phyloP scores from a whole-genome alignment of 1,140 invertebrate species.

The Drosophila asahinai region DNA sequence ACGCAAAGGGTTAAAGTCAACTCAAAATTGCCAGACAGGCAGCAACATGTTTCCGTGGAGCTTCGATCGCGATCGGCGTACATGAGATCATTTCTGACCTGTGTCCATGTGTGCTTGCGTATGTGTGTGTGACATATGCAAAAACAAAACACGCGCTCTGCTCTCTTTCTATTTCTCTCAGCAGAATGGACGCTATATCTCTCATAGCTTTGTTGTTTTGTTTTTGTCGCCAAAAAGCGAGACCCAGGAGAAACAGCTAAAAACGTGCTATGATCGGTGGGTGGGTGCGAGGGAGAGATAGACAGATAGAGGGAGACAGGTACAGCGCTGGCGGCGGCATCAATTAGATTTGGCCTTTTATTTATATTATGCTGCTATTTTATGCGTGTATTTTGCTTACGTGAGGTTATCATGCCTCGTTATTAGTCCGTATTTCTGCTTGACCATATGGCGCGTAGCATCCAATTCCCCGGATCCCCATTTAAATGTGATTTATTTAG shows the following conservation, averaged over 20 bases:
- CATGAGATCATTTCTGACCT: slow-evolving; percentile 76
- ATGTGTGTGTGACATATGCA: slow-evolving; percentile 56
- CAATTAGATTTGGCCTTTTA: slow-evolving; percentile 77
- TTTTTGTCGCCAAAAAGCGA: slow-evolving; percentile 46
- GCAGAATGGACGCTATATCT: neutral
- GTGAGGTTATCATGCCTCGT: slow-evolving; percentile 60
- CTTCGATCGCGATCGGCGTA: slow-evolving; percentile 49
- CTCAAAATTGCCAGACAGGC: slow-evolving; percentile 37
- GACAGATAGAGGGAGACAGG: neutral
- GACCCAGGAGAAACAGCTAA: slow-evolving; percentile 46
- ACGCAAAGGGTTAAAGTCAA: slow-evolving; percentile 23
- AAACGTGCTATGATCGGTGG: slow-evolving; percentile 66
- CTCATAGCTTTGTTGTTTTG: slow-evolving; percentile 18
- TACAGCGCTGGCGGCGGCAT: slow-evolving; percentile 44
- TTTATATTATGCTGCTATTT: slow-evolving; percentile 72
- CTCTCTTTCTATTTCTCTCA: slow-evolving; percentile 24
- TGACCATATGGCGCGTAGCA: slow-evolving; percentile 64
- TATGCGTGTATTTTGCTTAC: slow-evolving; percentile 59
- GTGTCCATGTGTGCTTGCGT: slow-evolving; percentile 1
- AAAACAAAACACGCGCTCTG: slow-evolving; percentile 63
- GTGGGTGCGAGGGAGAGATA: slow-evolving; percentile 7
- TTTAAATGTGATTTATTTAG: slow-evolving; percentile 44
- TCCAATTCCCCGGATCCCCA: slow-evolving; percentile 30
- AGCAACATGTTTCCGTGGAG: slow-evolving; percentile 59
- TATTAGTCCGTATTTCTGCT: slow-evolving; percentile 44